A percentile compares a stretch with the other conserved stretches of the same genome.
Conservation (phyloP, 2,888 invertebrate genomes). For the Meganola albula region DNA sequence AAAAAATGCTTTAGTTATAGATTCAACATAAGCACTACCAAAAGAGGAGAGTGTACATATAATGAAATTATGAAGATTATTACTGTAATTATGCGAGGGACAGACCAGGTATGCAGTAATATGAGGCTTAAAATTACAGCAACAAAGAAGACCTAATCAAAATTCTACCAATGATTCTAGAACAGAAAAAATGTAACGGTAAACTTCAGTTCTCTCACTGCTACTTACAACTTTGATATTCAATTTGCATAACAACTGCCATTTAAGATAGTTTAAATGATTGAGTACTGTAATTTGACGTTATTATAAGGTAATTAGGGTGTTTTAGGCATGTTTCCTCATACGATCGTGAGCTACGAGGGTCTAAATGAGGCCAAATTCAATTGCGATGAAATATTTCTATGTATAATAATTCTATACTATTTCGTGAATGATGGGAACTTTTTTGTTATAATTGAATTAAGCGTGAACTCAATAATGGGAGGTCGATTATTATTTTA, state of each 20-base stretch:
- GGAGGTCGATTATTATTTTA: slow-evolving; percentile 11
- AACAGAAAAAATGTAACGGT: slow-evolving; percentile 11
- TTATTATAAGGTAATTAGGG: slow-evolving; percentile 32
- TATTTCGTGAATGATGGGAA: slow-evolving; percentile 29
- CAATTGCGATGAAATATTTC: slow-evolving; percentile 27
- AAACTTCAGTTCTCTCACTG: slow-evolving; percentile 15
- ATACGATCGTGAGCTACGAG: slow-evolving; percentile 17
- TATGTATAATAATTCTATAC: slow-evolving; percentile 30
- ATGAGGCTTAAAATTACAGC: slow-evolving; percentile 6
- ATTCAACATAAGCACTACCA: too few species aligned
- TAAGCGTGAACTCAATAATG: background rate
- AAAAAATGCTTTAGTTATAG: too few species aligned
- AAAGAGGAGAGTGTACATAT: too few species aligned
- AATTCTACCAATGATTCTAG: background rate
- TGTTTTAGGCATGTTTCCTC: slow-evolving; percentile 24
- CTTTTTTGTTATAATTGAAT: background rate
- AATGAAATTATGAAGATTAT: too few species aligned
- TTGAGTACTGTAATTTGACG: slow-evolving; percentile 30
- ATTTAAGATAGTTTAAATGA: slow-evolving; percentile 31
- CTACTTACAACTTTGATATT: slow-evolving; percentile 28
- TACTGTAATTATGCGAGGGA: too few species aligned
- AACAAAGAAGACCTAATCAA: slow-evolving; percentile 1
- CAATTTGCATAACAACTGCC: slow-evolving; percentile 30
- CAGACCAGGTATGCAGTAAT: too few species aligned
- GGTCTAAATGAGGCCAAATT: slow-evolving; percentile 26